These are phyloP conservation scores for Cryptocheilus praepositus DNA, from an alignment of 2,888 invertebrate genomes.

Conservation along the genomic window DNA sequence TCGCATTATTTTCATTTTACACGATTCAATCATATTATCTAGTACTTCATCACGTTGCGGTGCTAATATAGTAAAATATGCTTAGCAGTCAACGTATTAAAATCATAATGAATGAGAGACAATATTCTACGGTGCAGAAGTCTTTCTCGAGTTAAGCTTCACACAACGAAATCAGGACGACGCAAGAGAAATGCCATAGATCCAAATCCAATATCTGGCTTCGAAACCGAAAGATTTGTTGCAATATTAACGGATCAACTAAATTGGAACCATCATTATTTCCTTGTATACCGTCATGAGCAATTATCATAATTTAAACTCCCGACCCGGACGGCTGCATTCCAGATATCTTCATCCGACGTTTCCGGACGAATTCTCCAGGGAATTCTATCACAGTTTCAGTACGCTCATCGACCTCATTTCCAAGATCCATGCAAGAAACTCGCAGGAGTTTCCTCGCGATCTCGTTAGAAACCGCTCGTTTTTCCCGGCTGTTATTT, in stretches of 20 bases:
- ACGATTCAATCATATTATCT: too few species aligned
- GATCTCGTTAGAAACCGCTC: slow-evolving; percentile 39
- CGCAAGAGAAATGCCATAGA: too few species aligned
- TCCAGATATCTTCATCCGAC: slow-evolving; percentile 6
- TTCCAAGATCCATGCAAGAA: slow-evolving; percentile 21
- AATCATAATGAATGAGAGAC: slow-evolving; percentile 21
- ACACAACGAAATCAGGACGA: too few species aligned
- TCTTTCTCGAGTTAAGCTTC: not conserved
- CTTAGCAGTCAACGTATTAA: too few species aligned
- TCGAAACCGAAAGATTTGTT: too few species aligned
- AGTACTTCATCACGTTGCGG: too few species aligned
- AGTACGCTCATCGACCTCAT: slow-evolving; percentile 30
- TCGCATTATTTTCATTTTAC: too few species aligned
- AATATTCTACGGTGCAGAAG: slow-evolving; percentile 7
- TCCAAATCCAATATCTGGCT: too few species aligned
- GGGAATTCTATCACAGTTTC: slow-evolving; percentile 38
- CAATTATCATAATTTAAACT: too few species aligned
- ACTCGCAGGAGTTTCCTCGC: slow-evolving; percentile 19
- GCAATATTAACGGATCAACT: not conserved
- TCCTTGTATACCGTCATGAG: too few species aligned
- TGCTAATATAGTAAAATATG: too few species aligned
- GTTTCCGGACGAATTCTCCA: slow-evolving; percentile 33
- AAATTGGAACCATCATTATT: not conserved
- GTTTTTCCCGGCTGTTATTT: not conserved
- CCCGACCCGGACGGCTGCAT: too few species aligned